Evolutionary conservation across 2,797 vertebrate genomes (phyloP).

Genomic region (Aldrovandia affinis): DNA sequence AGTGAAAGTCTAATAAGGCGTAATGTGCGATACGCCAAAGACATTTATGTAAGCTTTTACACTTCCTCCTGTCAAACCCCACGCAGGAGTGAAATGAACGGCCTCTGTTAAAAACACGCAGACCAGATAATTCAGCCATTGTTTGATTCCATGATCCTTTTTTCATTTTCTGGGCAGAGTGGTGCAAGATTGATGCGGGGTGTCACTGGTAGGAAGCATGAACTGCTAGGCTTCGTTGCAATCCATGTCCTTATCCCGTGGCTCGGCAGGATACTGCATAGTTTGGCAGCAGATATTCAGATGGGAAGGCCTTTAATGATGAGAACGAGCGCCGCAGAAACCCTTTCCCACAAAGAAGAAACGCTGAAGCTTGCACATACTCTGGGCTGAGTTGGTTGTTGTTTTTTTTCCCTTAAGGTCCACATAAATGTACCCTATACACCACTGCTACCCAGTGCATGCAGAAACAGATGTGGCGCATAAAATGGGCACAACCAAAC

Average conservation of each 20-base stretch:
- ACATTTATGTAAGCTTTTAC: conserved; percentile 34
- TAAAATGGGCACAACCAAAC: not conserved
- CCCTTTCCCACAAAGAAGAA: conserved; percentile 74
- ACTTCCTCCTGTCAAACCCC: conserved; percentile 51
- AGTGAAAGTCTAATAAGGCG: conserved; percentile 16
- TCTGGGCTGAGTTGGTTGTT: conserved; percentile 47
- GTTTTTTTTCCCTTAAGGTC: not conserved
- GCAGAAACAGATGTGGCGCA: not conserved
- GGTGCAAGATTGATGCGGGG: conserved; percentile 88
- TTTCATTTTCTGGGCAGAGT: conserved; percentile 67
- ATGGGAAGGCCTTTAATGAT: conserved; percentile 85
- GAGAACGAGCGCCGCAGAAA: conserved; percentile 83
- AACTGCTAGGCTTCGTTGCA: conserved; percentile 87
- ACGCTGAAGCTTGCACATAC: conserved; percentile 61
- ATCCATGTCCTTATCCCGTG: conserved; percentile 82
- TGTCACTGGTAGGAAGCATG: conserved; percentile 91
- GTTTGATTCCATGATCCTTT: conserved; percentile 70
- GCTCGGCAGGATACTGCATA: conserved; percentile 86
- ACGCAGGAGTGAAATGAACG: conserved; percentile 59
- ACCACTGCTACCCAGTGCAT: not conserved
- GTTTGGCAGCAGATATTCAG: conserved; percentile 85
- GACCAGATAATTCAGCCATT: conserved; percentile 80
- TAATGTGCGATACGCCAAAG: conserved; percentile 34
- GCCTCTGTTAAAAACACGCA: conserved; percentile 55
- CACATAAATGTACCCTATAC: not conserved